Evolutionary conservation across 2,113 vertebrate species (phyloP), one percentile per base, ranked within the genome.

Genomic region (Oncorhynchus nerka): DNA sequence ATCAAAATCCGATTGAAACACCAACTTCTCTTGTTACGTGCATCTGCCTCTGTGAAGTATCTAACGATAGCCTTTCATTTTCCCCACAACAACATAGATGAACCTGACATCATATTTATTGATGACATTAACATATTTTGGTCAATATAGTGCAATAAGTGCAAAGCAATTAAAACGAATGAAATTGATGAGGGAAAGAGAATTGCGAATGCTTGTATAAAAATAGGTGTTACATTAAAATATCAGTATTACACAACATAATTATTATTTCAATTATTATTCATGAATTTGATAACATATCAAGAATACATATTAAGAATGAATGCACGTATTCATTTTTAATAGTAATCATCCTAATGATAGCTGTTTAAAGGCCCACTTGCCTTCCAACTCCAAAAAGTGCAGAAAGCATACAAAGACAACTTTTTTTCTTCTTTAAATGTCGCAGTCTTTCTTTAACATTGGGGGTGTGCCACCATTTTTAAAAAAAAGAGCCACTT

Each of bases 181-280:
- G 70, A 79, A 91, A 86, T 79, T 28, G 82, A 91, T 92, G 94
- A 95, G 94, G 93, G 88, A 95, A 95, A 94, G 92, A 95, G 92
- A 95, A 95, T 95, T 93, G 94, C 92, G 93, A 95, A 95, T 93
- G 94, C 91, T 93, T 90, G 94, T 99, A 99, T 97, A 98, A 99
- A 99, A 99, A 99, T 99, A 99, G 95, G 95, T 97, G 95, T 96
- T 97, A 97, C 96, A 96, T 96, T 89, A 97, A 99, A 98, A 98
- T 98, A 97, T 94, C 93, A 93, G 95, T 96, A 96, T 96, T 97
- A 96, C 94, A 97, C 95, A 96, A 99, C 96, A 98, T 95, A 97
- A 95, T 98, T 95, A 96, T 95, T 93, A 92, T 88, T 96, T 96
- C 95, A 93, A 95, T 94, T 96, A 95, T 90, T 82, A 85, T 93